phyloP scores from a whole-genome alignment of 2,113 vertebrate genomes.

The Ameiurus melas region DNA sequence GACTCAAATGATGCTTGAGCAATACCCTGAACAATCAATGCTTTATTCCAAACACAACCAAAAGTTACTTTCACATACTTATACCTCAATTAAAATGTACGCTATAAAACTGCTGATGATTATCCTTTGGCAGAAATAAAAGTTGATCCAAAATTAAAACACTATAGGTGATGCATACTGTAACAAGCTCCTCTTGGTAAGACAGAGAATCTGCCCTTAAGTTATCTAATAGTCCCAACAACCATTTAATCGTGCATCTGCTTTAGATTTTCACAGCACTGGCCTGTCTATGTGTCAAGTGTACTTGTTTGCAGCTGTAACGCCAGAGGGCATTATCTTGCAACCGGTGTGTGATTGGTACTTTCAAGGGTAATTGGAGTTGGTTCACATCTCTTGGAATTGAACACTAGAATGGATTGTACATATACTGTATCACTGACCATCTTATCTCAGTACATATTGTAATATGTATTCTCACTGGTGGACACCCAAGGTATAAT shows the following conservation, averaged over 20 bases:
- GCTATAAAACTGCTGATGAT: constrained; percentile 25
- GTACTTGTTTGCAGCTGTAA: constrained; percentile 1
- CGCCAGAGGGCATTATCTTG: not conserved
- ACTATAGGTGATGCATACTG: constrained; percentile 11
- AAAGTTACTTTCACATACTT: constrained; percentile 22
- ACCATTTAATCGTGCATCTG: constrained; percentile 12
- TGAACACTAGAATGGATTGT: not conserved
- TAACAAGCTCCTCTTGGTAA: constrained; percentile 21
- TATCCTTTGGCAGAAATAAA: constrained; percentile 38
- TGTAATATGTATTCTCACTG: not conserved
- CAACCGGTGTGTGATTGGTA: not conserved
- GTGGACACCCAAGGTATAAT: constrained; percentile 5
- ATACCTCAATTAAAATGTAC: constrained; percentile 35
- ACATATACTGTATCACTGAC: not conserved
- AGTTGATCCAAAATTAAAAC: constrained; percentile 44
- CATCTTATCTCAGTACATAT: constrained; percentile 9
- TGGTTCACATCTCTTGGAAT: constrained; percentile 5
- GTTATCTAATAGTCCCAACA: constrained; percentile 19
- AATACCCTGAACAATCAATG: not conserved
- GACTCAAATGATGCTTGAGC: not conserved
- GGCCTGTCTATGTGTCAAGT: not conserved
- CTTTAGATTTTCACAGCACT: not conserved
- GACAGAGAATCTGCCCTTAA: constrained; percentile 6
- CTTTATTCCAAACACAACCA: not conserved
- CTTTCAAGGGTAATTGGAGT: constrained; percentile 5